Evolutionary conservation across 2,888 invertebrate species (phyloP).

Genomic region (Shargacucullia verbasci): DNA sequence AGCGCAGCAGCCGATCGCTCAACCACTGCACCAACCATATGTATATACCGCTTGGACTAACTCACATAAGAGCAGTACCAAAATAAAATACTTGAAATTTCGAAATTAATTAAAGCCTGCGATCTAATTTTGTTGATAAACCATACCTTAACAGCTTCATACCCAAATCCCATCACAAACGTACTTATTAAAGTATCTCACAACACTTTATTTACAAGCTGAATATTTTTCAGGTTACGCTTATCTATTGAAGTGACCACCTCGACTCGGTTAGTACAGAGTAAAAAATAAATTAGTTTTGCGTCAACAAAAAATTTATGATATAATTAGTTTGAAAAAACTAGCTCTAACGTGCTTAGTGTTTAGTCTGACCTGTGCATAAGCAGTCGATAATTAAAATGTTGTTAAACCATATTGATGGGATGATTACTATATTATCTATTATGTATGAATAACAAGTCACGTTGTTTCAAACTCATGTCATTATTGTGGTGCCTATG

Average conservation of each 20-base stretch:
- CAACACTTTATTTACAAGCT: conserved; percentile 18
- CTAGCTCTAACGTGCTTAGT: conserved; percentile 58
- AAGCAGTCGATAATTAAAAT: conserved; percentile 45
- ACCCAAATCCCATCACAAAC: neutral
- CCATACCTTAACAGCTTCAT: conserved; percentile 13
- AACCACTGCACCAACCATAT: no score
- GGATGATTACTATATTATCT: no score
- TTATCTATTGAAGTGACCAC: conserved; percentile 20
- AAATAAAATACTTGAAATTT: no score
- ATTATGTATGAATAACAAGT: no score
- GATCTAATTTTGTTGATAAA: conserved; percentile 48
- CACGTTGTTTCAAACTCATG: no score
- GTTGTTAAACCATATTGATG: conserved; percentile 15
- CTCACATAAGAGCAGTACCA: no score
- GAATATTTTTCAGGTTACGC: conserved; percentile 29
- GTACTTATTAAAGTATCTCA: conserved; percentile 2
- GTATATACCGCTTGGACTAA: no score
- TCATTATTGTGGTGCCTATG: no score
- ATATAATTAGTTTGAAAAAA: conserved; percentile 79
- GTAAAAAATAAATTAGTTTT: conserved; percentile 85
- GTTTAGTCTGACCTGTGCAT: conserved; percentile 46
- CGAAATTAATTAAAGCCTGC: conserved; percentile 27
- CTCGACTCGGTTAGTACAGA: conserved; percentile 40
- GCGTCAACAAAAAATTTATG: conserved; percentile 77
- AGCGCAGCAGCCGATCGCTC: no score